These are phyloP conservation scores for Danionella cerebrum DNA, from an alignment of 2,113 vertebrate genomes.

Conservation along the genomic window DNA sequence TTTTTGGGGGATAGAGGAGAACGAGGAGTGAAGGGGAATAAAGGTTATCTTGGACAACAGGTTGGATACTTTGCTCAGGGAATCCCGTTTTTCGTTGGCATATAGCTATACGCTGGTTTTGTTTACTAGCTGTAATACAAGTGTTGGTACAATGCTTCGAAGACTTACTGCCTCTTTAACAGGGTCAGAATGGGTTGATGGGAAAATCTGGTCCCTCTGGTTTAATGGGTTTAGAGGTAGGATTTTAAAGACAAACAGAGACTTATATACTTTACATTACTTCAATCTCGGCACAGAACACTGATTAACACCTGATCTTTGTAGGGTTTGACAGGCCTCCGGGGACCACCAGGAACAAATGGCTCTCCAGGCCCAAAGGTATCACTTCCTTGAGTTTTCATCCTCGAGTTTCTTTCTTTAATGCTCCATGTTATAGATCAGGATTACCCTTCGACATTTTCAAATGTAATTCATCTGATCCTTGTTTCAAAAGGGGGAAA, in stretches of 20 bases:
- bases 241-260: not conserved
- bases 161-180: slow-evolving; percentile 9
- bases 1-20: slow-evolving; percentile 48
- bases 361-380: slow-evolving; percentile 68
- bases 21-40: slow-evolving; percentile 63
- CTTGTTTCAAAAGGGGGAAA: slow-evolving; percentile 59
- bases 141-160: not conserved
- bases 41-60: slow-evolving; percentile 59
- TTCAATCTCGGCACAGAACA: not conserved
- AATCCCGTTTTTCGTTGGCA: not conserved
- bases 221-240: slow-evolving; percentile 59
- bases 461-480: not conserved
- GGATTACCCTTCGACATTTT: slow-evolving; percentile 1
- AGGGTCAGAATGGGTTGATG: slow-evolving; percentile 66
- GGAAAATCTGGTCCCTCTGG: slow-evolving; percentile 61
- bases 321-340: slow-evolving; percentile 55
- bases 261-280: not conserved
- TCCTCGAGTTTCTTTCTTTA: not conserved
- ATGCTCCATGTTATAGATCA: not conserved
- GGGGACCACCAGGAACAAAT: slow-evolving; percentile 54
- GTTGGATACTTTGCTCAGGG: slow-evolving; percentile 48
- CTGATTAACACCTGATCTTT: not conserved
- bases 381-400: slow-evolving; percentile 20
- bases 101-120: too few species aligned
- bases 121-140: not conserved